Conservation (phyloP, 2,797 vertebrate genomes). For the Sternarchorhynchus goeldii region DNA sequence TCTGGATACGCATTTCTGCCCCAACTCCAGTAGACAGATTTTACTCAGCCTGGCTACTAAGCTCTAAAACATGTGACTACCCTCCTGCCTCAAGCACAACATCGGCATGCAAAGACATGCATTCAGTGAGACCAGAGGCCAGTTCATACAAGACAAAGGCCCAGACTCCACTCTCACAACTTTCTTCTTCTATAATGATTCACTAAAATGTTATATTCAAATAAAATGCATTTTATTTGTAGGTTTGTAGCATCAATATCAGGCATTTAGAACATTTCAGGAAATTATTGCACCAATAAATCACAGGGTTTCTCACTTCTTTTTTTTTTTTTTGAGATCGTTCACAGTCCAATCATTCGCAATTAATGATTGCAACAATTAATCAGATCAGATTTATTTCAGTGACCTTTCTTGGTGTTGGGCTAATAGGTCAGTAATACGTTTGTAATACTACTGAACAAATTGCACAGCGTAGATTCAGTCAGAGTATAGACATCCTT, state of each 20-base stretch:
- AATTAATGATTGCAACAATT: too few relatives aligned
- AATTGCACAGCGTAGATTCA: background rate
- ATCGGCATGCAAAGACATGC: slow-evolving; percentile 74
- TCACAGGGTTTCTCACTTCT: background rate
- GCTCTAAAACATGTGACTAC: background rate
- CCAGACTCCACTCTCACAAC: slow-evolving; percentile 58
- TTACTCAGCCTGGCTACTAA: background rate
- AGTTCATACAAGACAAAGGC: slow-evolving; percentile 62
- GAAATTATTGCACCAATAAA: background rate
- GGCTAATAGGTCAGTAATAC: background rate
- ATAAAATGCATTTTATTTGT: background rate
- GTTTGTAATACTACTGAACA: background rate
- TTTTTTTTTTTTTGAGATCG: too few relatives aligned
- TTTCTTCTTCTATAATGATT: background rate
- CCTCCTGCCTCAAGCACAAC: slow-evolving; percentile 25
- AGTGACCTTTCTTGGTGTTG: too few relatives aligned
- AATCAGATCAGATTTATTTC: too few relatives aligned
- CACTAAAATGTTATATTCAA: too few relatives aligned
- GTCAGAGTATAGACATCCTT: background rate
- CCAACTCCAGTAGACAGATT: background rate
- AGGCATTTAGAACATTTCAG: background rate
- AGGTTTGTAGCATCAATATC: background rate
- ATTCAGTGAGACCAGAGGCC: slow-evolving; percentile 56
- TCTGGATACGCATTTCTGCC: background rate
- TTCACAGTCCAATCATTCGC: too few relatives aligned